Base-by-base conservation (phyloP, 1,140 invertebrate species). In the Diorhabda elongata region DNA sequence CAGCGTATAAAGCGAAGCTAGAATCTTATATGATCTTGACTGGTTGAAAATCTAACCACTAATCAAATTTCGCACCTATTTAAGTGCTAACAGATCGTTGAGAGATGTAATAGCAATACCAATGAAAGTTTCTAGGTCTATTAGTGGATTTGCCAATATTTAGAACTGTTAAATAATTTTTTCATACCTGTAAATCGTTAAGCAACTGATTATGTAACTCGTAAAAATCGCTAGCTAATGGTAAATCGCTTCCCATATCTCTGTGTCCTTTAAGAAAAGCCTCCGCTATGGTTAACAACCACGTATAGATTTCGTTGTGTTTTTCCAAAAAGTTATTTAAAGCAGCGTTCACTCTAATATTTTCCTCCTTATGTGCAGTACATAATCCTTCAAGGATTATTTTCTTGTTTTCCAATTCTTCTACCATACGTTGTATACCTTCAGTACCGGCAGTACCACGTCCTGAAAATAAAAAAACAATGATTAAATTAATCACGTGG, bases 381-480 rank as follows among this genome's bases (percentile, higher is more conserved):
- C 91, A 93, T 42, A 88, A 81, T 62, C 87, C 83, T 66, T 88
- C 83, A 45, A 94, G 81, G 59, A 87, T 82, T 6, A 87, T 86
- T 80, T 92, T 91, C 64, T 87, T 85, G 71, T 89, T 89, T 81
- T 94, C 90, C 69, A 95, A 82, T 78, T 92, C 89, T 71, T 91
- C 88, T 4, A 94, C 85, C 3, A 83, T 85, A 65, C 84, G 80
- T 77, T 85, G 87, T 2, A 92, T 43, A 61, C 90, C 89, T 83
- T 91, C 86, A 45, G 89, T 87, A 61, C 90, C 90, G 41, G 87
- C 83, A 68, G 82, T 81, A 63, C 83, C 86, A 78, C 86, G 87
- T 8, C 47, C 47, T 52, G n/a, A 4, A 52, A 52, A 52, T 52
- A 2, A 52, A 52, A 52, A 52, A 52, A 52, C 1, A 6, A 52